Conservation (phyloP, 1,140 invertebrate species). For the Arion vulgaris region DNA sequence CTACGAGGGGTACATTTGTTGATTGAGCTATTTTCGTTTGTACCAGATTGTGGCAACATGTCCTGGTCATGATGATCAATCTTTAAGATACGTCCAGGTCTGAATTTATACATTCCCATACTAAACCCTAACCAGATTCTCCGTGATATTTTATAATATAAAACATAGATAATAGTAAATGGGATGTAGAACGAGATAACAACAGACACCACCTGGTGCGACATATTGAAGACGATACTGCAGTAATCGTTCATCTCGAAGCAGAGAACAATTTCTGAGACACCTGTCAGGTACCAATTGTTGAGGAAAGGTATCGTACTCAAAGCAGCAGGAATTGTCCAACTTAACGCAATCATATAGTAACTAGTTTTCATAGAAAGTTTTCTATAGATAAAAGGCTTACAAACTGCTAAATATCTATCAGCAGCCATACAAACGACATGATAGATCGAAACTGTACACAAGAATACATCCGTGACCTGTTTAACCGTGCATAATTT, state of each 20-base stretch:
- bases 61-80: too few relatives aligned
- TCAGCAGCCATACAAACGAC: neutral
- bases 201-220: neutral
- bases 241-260: neutral
- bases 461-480: neutral
- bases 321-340: neutral
- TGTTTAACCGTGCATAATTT: neutral
- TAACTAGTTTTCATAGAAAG: neutral
- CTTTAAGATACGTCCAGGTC: too few relatives aligned
- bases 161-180: neutral
- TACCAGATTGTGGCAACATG: too few relatives aligned
- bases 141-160: neutral
- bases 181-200: neutral
- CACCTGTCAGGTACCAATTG: neutral
- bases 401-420: constrained; percentile 9
- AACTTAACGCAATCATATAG: neutral
- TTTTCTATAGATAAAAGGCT: neutral
- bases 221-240: neutral
- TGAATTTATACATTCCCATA: too few relatives aligned
- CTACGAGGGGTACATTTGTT: too few relatives aligned
- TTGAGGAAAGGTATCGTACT: neutral
- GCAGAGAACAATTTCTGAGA: neutral
- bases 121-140: too few relatives aligned
- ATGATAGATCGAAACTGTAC: neutral
- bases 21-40: too few relatives aligned